A percentile compares a stretch with the other conserved stretches of the same genome.
Evolutionary conservation across 2,888 invertebrate genomes (phyloP).

Genomic region (Andrena hattorfiana): DNA sequence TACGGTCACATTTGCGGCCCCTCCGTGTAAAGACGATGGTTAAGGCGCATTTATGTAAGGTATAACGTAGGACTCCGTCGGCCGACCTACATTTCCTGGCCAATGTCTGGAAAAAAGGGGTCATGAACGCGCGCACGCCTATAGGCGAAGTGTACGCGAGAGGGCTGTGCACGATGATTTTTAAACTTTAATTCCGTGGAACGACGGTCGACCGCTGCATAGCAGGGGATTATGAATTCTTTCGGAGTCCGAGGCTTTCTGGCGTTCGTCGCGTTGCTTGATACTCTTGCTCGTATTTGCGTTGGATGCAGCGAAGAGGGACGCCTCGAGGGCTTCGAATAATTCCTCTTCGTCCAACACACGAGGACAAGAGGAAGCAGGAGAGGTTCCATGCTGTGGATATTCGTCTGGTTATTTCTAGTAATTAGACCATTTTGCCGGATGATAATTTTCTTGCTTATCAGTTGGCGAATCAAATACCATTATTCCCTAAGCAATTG

Average conservation of each 20-base stretch:
- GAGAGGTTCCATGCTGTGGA: not conserved
- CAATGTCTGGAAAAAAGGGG: constrained; percentile 42
- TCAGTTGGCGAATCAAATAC: no score
- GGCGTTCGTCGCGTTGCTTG: not conserved
- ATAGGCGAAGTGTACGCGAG: constrained; percentile 22
- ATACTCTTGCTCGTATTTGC: not conserved
- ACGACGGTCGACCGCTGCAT: not conserved
- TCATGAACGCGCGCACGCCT: constrained; percentile 39
- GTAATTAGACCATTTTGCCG: not conserved
- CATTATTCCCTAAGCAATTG: no score
- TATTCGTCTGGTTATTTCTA: not conserved
- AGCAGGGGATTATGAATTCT: constrained; percentile 1
- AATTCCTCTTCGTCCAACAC: not conserved
- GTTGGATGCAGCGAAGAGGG: not conserved
- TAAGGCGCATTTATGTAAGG: constrained; percentile 61
- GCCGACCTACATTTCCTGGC: constrained; percentile 70
- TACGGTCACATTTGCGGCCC: constrained; percentile 35
- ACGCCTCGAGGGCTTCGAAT: not conserved
- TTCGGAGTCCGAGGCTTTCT: not conserved
- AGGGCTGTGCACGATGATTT: constrained; percentile 14
- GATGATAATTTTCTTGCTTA: no score
- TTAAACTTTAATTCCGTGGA: constrained; percentile 21
- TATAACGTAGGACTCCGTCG: constrained; percentile 50
- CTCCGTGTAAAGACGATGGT: constrained; percentile 51
- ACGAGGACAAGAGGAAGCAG: not conserved